Conservation (phyloP, 2,113 vertebrate genomes). For the Ginglymostoma cirratum region DNA sequence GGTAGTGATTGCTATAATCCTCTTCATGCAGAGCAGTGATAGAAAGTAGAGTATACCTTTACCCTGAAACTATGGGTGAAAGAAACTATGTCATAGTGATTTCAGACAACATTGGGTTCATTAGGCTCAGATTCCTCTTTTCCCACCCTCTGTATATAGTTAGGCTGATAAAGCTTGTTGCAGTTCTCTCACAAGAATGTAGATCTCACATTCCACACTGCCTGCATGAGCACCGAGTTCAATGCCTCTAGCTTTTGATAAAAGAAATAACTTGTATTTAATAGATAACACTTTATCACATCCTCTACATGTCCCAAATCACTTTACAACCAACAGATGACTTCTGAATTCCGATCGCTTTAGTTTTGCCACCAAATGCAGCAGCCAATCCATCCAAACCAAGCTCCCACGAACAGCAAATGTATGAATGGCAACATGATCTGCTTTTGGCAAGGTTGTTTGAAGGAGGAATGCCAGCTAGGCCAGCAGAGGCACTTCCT, state of each 20-base stretch:
- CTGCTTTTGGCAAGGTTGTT: neutral
- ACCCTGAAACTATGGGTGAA: too few species aligned
- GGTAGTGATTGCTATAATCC: neutral
- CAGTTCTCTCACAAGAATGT: too few species aligned
- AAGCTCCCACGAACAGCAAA: neutral
- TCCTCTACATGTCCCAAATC: neutral
- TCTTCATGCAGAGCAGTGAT: neutral
- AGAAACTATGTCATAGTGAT: too few species aligned
- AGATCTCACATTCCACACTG: too few species aligned
- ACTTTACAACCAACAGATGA: slow-evolving; percentile 2
- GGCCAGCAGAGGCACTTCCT: neutral
- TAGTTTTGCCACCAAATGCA: neutral
- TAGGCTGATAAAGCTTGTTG: too few species aligned
- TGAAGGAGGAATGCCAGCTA: neutral
- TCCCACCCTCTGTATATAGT: too few species aligned
- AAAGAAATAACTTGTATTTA: neutral
- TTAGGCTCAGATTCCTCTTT: too few species aligned
- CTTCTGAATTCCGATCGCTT: neutral
- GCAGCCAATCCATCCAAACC: neutral
- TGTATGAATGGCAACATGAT: neutral
- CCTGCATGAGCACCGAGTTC: neutral
- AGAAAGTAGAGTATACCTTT: neutral
- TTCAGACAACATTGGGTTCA: too few species aligned
- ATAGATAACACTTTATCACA: neutral
- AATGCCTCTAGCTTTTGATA: neutral